Evolutionary conservation across 2,797 vertebrate species (phyloP).

Genomic region (Notolabrus celidotus): DNA sequence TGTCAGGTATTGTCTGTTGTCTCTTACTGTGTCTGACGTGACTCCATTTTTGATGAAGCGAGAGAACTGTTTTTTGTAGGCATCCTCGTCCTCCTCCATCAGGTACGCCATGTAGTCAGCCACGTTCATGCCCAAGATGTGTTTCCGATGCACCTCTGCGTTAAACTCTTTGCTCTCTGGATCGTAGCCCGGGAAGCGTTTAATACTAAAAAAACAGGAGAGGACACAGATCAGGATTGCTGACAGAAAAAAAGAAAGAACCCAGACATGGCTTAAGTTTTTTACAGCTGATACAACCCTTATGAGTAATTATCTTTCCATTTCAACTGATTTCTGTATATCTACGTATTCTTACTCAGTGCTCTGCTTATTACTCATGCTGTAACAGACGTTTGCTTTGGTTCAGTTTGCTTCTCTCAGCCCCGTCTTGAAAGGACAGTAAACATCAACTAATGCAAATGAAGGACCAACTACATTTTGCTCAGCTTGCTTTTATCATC

Average conservation of each 20-base stretch:
- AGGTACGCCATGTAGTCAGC: constrained; percentile 96
- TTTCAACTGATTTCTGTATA: no score
- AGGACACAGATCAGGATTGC: not conserved
- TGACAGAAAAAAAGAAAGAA: no score
- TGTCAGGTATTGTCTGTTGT: not conserved
- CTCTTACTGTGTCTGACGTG: constrained; percentile 90
- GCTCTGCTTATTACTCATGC: no score
- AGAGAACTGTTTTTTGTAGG: constrained; percentile 98
- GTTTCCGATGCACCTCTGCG: constrained; percentile 95
- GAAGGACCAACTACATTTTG: constrained; percentile 86
- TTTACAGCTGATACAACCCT: no score
- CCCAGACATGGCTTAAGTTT: no score
- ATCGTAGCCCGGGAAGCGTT: constrained; percentile 98
- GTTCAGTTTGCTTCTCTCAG: constrained; percentile 66
- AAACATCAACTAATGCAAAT: constrained; percentile 80
- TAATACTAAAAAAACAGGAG: constrained; percentile 84
- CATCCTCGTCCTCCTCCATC: constrained; percentile 97
- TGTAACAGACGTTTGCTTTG: not conserved
- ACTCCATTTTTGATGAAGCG: constrained; percentile 97
- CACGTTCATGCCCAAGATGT: constrained; percentile 97
- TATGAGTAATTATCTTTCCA: no score
- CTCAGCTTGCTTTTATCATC: constrained; percentile 77
- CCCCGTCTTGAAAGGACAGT: constrained; percentile 78
- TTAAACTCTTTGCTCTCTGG: constrained; percentile 97
- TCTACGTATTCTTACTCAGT: no score